Evolutionary conservation across 2,888 invertebrate species (phyloP), one percentile per base, ranked within the genome.

Genomic region (Timema cristinae): DNA sequence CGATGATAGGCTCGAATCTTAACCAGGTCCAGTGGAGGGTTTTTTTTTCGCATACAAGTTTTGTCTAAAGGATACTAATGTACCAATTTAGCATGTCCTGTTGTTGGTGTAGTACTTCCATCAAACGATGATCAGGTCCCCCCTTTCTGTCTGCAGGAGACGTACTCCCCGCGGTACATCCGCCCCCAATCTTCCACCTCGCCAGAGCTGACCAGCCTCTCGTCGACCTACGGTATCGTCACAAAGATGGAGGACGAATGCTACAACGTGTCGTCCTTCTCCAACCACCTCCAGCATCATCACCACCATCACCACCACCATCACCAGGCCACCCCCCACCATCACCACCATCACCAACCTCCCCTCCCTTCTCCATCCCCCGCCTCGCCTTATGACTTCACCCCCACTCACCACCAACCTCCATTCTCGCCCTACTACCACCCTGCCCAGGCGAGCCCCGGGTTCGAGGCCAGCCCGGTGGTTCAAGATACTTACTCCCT

Each of bases 191-290:
- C 48, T 49, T 72, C 50, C 69, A 69, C 67, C 61, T 72, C 59
- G 50, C 73, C 67, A 67, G 67, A 49, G 56, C 71, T 32, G 67
- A 67, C 50, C 67, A 67, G 63, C 63, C 63, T 63, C 5, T 61
- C 70, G 85, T 61, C 86, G 87, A 78, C n/a, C 61, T 50, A 50
- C 11, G 86, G 89, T 77, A 89, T 89, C 50, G 88, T 92, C 47
- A 47, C 63, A 78, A 93, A 93, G 83, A 93, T 93, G 93, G 93
- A 93, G 81, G 93, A 93, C 79, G 93, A 93, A 78, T 92, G 92
- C 80, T 92, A 90, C 81, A 90, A 91, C 79, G 87, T 79, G 66
- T 76, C 79, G 16, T 73, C 79, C 50, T 79, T 80, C 69, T 79
- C 80, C 75, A 77, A 80, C 72, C 74, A 74, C 70, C 75, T 71